Evolutionary conservation across 2,888 invertebrate genomes (phyloP).

Genomic region (Zelleria hepariella): DNA sequence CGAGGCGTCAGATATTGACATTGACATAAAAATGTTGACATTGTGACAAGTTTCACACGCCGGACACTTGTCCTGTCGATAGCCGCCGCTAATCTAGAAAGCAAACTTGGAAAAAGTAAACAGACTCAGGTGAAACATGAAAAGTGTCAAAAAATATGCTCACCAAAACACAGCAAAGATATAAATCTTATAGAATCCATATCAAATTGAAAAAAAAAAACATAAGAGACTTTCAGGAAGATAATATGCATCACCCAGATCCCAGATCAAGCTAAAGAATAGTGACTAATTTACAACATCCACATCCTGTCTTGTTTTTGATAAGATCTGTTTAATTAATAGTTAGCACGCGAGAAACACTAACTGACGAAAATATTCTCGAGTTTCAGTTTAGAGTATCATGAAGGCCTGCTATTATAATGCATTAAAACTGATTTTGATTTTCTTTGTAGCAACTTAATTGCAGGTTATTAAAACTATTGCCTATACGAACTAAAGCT

Average conservation of each 20-base stretch:
- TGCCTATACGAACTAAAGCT: not conserved
- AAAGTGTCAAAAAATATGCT: not conserved
- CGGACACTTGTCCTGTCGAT: not conserved
- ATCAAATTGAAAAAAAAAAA: too few relatives aligned
- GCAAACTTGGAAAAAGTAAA: not conserved
- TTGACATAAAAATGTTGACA: not conserved
- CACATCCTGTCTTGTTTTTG: constrained; percentile 39
- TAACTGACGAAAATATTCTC: too few relatives aligned
- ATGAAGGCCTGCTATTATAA: not conserved
- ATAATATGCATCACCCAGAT: too few relatives aligned
- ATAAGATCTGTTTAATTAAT: not conserved
- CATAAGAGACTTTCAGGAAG: too few relatives aligned
- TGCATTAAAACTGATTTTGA: not conserved
- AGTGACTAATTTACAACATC: constrained; percentile 39
- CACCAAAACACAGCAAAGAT: not conserved
- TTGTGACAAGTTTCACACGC: constrained; percentile 2
- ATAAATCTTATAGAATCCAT: too few relatives aligned
- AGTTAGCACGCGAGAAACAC: not conserved
- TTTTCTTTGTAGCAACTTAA: not conserved
- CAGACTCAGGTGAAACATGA: not conserved
- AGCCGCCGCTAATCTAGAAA: not conserved
- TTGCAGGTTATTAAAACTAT: not conserved
- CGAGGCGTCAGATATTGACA: not conserved
- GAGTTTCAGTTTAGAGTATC: not conserved
- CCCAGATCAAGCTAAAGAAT: not conserved